Conservation (phyloP, 2,797 vertebrate species). For the Crenuchus spilurus region DNA sequence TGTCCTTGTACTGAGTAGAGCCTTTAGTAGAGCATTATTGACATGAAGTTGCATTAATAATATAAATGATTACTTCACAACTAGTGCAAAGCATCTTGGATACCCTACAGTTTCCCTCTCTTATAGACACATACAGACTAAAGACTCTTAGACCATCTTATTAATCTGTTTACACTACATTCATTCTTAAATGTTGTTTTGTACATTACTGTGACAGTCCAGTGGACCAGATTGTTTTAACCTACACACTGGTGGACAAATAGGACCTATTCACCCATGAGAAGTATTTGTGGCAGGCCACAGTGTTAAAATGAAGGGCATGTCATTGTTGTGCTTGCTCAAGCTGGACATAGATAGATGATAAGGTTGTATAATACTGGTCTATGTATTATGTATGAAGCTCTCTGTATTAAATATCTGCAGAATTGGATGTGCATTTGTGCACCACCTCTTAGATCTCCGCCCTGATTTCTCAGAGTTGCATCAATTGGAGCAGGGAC, state of each 20-base stretch:
- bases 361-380: constrained; percentile 56
- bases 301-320: constrained; percentile 55
- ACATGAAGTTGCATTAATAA: no score
- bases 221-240: constrained; percentile 38
- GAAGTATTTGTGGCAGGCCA: constrained; percentile 22
- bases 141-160: background rate
- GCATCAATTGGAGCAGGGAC: constrained; percentile 60
- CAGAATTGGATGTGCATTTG: constrained; percentile 59
- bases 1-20: background rate
- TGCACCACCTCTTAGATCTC: constrained; percentile 48
- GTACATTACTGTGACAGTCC: constrained; percentile 33
- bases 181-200: background rate
- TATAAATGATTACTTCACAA: no score
- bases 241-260: constrained; percentile 35
- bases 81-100: no score
- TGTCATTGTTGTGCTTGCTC: constrained; percentile 59
- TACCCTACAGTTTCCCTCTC: no score
- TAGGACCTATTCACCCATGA: constrained; percentile 37
- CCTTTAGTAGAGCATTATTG: no score
- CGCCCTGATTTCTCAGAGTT: constrained; percentile 65
- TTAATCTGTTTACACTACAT: constrained; percentile 14
- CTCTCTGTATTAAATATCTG: constrained; percentile 74
- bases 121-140: no score
- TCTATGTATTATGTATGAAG: constrained; percentile 72
- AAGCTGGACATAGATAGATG: constrained; percentile 57